These are phyloP conservation scores for Scaptomyza hsui DNA, from an alignment of 1,140 invertebrate species.

Conservation along the genomic window DNA sequence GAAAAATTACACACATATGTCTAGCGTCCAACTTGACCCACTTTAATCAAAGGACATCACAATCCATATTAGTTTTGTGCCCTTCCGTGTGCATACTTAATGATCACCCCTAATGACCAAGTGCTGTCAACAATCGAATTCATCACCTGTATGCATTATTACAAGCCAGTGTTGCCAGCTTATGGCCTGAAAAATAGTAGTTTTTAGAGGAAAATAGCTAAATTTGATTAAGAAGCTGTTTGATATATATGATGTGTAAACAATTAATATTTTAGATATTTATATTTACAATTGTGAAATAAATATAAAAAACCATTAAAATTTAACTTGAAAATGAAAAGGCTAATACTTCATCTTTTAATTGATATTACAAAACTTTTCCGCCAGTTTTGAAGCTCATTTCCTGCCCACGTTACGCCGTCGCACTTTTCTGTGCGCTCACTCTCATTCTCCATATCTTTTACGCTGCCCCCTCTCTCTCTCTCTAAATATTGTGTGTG, in stretches of 20 bases:
- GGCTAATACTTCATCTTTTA: not conserved
- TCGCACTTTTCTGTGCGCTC: slow-evolving; percentile 38
- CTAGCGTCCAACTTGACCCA: slow-evolving; percentile 26
- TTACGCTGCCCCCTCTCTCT: not conserved
- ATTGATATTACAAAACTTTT: slow-evolving; percentile 11
- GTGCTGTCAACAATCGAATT: not conserved
- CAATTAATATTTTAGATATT: no score
- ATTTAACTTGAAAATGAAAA: not conserved
- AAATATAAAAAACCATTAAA: not conserved
- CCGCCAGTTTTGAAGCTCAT: slow-evolving; percentile 22
- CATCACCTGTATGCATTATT: not conserved
- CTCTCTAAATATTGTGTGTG: slow-evolving; percentile 2
- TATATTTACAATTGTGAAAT: no score
- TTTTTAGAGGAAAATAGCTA: no score
- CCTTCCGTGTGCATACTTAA: slow-evolving; percentile 15
- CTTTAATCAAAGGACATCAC: slow-evolving; percentile 45
- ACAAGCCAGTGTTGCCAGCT: not conserved
- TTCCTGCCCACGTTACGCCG: slow-evolving; percentile 43
- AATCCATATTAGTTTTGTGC: slow-evolving; percentile 54
- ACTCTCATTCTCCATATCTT: slow-evolving; percentile 14
- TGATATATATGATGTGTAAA: no score
- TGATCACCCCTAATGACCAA: slow-evolving; percentile 14
- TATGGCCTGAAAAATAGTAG: no score
- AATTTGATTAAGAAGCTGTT: no score
- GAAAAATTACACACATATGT: no score